These are phyloP conservation scores for Cheiracanthium punctorium DNA, from an alignment of 2,888 invertebrate genomes.

Conservation along the genomic window DNA sequence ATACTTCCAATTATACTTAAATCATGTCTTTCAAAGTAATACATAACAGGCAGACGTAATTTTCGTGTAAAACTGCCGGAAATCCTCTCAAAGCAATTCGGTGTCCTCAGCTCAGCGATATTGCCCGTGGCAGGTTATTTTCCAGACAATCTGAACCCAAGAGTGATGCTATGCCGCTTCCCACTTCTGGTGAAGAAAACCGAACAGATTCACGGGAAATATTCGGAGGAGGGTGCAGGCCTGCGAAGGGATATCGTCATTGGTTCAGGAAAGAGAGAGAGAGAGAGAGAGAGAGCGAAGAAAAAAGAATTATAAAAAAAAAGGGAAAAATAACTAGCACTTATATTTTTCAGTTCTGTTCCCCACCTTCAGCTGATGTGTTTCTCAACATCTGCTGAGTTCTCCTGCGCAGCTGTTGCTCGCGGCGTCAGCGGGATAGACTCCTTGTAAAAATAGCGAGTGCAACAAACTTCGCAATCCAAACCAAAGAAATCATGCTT, in stretches of 20 bases:
- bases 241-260: slow-evolving; percentile 32
- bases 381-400: slow-evolving; percentile 53
- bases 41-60: too few species aligned
- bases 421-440: slow-evolving; percentile 18
- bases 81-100: too few species aligned
- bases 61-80: too few species aligned
- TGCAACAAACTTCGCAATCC: slow-evolving; percentile 5
- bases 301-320: too few species aligned
- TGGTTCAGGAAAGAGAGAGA: slow-evolving; percentile 30
- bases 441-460: slow-evolving; percentile 7
- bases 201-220: slow-evolving; percentile 33
- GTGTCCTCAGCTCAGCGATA: too few species aligned
- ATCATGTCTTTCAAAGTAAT: too few species aligned
- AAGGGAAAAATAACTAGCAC: slow-evolving; percentile 33
- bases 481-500: background rate
- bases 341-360: slow-evolving; percentile 40
- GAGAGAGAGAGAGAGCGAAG: too few species aligned
- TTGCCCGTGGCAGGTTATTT: background rate
- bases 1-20: too few species aligned
- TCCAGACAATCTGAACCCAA: background rate
- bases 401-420: slow-evolving; percentile 53
- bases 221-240: slow-evolving; percentile 38
- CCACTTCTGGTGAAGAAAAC: slow-evolving; percentile 9
- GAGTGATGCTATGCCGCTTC: background rate
- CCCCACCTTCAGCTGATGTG: slow-evolving; percentile 10